These are phyloP conservation scores for Steatornis caripensis DNA, from an alignment of 2,113 vertebrate genomes.

Conservation along the genomic window DNA sequence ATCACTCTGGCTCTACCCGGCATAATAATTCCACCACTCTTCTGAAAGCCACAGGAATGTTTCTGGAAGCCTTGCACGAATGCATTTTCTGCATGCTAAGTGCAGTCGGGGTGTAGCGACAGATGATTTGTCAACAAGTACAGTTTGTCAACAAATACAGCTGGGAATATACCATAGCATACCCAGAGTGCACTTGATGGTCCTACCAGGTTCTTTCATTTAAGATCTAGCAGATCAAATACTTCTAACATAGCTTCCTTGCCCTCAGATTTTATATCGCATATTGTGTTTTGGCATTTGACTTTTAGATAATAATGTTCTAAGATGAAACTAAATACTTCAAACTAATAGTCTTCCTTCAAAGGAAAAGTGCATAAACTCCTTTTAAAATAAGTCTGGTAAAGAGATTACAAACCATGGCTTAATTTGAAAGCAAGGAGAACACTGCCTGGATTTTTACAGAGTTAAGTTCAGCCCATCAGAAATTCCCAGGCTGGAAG, in stretches of 20 bases:
- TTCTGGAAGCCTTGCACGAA: not conserved
- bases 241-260: not conserved
- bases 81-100: not conserved
- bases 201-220: not conserved
- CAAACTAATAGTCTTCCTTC: not conserved
- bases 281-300: not conserved
- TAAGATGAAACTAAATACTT: not conserved
- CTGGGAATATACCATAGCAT: not conserved
- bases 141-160: not conserved
- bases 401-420: not conserved
- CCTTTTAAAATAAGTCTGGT: not conserved
- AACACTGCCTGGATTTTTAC: not conserved
- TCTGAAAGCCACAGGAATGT: not conserved
- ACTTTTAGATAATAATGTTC: not conserved
- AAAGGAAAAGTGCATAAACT: not conserved
- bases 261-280: not conserved
- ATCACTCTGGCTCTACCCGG: not conserved
- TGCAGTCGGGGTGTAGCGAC: not conserved
- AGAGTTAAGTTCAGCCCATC: not conserved
- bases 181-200: not conserved
- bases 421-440: not conserved
- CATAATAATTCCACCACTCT: not conserved
- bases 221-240: not conserved
- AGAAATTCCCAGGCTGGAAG: not conserved
- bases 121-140: not conserved